Evolutionary conservation across 2,888 invertebrate genomes (phyloP).

Genomic region (Lottia gigantea): DNA sequence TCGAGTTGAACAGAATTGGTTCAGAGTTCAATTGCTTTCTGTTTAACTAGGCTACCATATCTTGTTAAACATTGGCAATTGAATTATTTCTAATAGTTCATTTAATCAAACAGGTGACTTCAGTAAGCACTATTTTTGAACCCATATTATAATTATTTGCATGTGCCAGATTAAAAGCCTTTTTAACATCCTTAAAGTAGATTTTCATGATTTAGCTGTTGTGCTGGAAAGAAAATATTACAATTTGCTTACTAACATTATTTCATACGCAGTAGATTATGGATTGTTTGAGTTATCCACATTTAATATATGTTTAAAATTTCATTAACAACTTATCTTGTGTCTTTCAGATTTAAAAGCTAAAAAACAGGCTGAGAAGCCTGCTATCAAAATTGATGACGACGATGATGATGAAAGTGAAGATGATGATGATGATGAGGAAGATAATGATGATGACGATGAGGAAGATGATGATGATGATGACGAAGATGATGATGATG

Average conservation of each 20-base stretch:
- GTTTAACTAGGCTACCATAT: too few relatives aligned
- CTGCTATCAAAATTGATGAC: slow-evolving; percentile 19
- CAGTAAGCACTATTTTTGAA: slow-evolving; percentile 1
- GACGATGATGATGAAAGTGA: slow-evolving; percentile 23
- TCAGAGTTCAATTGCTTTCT: background rate
- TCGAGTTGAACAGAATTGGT: background rate
- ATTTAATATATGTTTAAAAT: too few relatives aligned
- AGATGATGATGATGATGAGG: slow-evolving; percentile 13
- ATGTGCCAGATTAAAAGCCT: background rate
- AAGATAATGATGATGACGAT: background rate
- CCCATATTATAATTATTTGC: background rate
- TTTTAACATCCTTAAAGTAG: too few relatives aligned
- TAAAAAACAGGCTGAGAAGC: slow-evolving; percentile 19
- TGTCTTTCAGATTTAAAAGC: background rate
- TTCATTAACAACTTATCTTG: background rate
- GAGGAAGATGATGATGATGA: slow-evolving; percentile 10
- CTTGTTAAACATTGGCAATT: too few relatives aligned
- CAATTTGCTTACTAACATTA: too few relatives aligned
- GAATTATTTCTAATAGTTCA: too few relatives aligned
- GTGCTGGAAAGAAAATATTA: too few relatives aligned
- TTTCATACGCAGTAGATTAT: too few relatives aligned
- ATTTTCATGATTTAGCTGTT: too few relatives aligned
- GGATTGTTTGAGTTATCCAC: too few relatives aligned
- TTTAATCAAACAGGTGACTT: too few relatives aligned
- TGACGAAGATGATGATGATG: slow-evolving; percentile 24